A percentile compares a stretch with the other conserved stretches of the same genome.
phyloP scores from a whole-genome alignment of 2,888 invertebrate genomes.

The Acrocera orbiculus region DNA sequence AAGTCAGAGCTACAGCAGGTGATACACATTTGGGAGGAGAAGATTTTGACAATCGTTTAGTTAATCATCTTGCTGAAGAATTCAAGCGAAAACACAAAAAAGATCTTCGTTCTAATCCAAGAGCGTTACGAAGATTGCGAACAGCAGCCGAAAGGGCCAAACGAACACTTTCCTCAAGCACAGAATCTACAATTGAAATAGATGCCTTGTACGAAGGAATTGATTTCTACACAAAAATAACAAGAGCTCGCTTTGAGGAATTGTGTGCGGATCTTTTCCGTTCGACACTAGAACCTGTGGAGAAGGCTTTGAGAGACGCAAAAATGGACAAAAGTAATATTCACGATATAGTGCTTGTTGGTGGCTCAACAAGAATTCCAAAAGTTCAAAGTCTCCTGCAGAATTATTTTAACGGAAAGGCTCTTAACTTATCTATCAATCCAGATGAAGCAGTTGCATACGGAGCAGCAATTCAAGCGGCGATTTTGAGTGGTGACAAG shows the following conservation, averaged over 20 bases:
- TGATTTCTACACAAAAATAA: constrained; percentile 49
- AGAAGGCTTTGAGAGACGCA: constrained; percentile 54
- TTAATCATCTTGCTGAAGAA: constrained; percentile 66
- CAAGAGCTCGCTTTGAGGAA: constrained; percentile 54
- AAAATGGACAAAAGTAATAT: constrained; percentile 54
- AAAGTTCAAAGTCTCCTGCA: constrained; percentile 52
- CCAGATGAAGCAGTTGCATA: constrained; percentile 62
- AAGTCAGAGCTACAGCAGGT: constrained; percentile 53
- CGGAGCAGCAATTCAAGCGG: constrained; percentile 52
- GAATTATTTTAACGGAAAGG: constrained; percentile 53
- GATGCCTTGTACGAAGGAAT: constrained; percentile 52
- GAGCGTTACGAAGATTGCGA: constrained; percentile 43
- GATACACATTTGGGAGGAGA: constrained; percentile 74
- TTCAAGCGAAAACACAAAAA: constrained; percentile 60
- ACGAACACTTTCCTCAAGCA: constrained; percentile 52
- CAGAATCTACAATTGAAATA: constrained; percentile 52
- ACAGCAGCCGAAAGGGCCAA: constrained; percentile 59
- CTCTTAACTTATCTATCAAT: constrained; percentile 50
- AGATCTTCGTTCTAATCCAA: constrained; percentile 41
- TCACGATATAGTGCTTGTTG: constrained; percentile 60
- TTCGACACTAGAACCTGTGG: constrained; percentile 51
- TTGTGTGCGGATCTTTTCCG: constrained; percentile 50
- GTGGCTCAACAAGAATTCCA: constrained; percentile 58
- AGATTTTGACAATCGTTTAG: constrained; percentile 74
- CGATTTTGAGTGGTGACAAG: constrained; percentile 44